Conservation (phyloP, 2,888 invertebrate species). For the Leucoptera coffeella region DNA sequence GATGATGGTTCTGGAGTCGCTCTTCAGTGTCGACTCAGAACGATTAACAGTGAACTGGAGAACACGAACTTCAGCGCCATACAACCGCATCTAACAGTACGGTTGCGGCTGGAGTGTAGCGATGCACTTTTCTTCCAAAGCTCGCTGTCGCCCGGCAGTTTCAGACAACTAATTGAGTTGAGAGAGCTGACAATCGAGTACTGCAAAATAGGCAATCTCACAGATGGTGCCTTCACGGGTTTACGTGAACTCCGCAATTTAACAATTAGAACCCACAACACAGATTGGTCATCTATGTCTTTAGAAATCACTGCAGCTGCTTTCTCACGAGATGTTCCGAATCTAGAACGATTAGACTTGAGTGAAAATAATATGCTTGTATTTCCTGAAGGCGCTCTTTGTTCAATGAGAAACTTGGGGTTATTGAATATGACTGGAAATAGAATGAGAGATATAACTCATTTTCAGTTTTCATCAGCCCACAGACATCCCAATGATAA, state of each 20-base stretch:
- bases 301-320: conserved; percentile 69
- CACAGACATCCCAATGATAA: conserved; percentile 54
- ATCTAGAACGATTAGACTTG: conserved; percentile 67
- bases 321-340: conserved; percentile 66
- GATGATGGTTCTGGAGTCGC: conserved; percentile 62
- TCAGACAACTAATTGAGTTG: conserved; percentile 67
- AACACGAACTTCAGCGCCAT: conserved; percentile 79
- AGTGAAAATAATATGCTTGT: conserved; percentile 77
- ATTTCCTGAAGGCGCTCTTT: conserved; percentile 70
- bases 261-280: conserved; percentile 77
- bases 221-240: conserved; percentile 76
- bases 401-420: conserved; percentile 67
- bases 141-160: conserved; percentile 69
- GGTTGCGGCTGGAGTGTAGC: conserved; percentile 71
- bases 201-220: conserved; percentile 76
- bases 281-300: conserved; percentile 77
- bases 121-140: conserved; percentile 77
- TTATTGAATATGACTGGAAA: conserved; percentile 75
- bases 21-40: conserved; percentile 65
- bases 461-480: conserved; percentile 62
- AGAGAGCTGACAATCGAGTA: conserved; percentile 74
- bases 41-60: conserved; percentile 76
- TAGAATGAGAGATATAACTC: conserved; percentile 66
- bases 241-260: conserved; percentile 71
- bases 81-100: conserved; percentile 73